A percentile compares a stretch with the other conserved stretches of the same genome.
Evolutionary conservation across 2,113 vertebrate genomes (phyloP).

Genomic region (Hippolais icterina): DNA sequence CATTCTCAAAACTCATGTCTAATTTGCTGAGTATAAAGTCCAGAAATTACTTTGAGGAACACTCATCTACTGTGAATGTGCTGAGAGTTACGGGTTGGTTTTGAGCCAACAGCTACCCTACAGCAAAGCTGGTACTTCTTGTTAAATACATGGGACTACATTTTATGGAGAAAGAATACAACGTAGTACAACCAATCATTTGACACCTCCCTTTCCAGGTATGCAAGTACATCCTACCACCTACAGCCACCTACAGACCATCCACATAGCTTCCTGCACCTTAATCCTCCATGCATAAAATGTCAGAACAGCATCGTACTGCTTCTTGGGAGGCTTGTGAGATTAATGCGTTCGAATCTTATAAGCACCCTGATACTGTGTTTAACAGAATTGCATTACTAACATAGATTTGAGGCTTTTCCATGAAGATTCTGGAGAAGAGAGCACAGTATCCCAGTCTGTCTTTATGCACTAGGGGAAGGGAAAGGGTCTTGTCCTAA

Average conservation of each 20-base stretch:
- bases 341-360: background rate
- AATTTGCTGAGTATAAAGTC: background rate
- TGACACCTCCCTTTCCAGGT: background rate
- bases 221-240: background rate
- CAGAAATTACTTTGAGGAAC: background rate
- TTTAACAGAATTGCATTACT: background rate
- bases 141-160: background rate
- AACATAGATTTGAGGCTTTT: background rate
- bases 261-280: background rate
- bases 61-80: background rate
- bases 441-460: constrained; percentile 13
- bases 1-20: background rate
- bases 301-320: background rate
- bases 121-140: background rate
- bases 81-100: background rate
- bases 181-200: background rate
- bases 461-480: background rate
- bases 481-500: constrained; percentile 36
- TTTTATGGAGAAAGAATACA: background rate
- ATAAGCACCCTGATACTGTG: background rate
- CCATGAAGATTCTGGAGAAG: background rate
- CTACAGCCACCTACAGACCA: background rate
- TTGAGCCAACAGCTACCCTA: background rate
- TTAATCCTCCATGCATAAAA: background rate
- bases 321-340: background rate